Evolutionary conservation across 2,113 vertebrate species (phyloP), one percentile per base, ranked within the genome.

Genomic region (Pachypanchax playfairii): DNA sequence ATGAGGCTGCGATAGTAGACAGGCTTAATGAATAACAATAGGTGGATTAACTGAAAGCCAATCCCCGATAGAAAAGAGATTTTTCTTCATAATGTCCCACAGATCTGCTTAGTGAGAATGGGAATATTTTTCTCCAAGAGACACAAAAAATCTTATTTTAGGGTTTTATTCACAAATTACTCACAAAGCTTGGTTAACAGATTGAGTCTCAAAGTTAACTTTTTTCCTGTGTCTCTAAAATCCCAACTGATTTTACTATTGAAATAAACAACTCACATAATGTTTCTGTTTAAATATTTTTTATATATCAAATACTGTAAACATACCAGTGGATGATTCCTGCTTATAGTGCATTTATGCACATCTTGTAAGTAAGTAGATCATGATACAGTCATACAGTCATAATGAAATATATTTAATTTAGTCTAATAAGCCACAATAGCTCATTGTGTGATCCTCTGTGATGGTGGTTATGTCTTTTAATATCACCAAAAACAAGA

Each of bases 11-110:
- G 83, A 88, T 88, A 88, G 78, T 56, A 82, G 78, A 85, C 64
- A 26, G 77, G 49, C 47, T 73, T 80, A 87, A 88, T 91, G 85
- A 88, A 90, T 90, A 82, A 87, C 83, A 88, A 88, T 85, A 56
- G 82, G 61, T 68, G 73, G 88, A 89, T 90, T 89, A 91, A 82
- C 61, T 63, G 52, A 65, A 58, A 59, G 75, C 64, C 71, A 73
- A 68, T 71, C 69, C 58, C 60, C 55, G 65, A 82, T 60, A 50
- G 57, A 25, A 62, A 75, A 33, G 57, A 68, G 65, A 66, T 62
- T 80, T 80, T 69, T 58, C 43, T n/a, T 56, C 73, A 73, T 73
- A 66, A 80, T 61, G 74, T 70, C 63, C 53, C 39, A 36, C 35
- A 76, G 50, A 80, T 80, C 61, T 80, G 61, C 80, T 75, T 17